phyloP scores from a whole-genome alignment of 2,797 vertebrate species.

The Protonibea diacanthus region DNA sequence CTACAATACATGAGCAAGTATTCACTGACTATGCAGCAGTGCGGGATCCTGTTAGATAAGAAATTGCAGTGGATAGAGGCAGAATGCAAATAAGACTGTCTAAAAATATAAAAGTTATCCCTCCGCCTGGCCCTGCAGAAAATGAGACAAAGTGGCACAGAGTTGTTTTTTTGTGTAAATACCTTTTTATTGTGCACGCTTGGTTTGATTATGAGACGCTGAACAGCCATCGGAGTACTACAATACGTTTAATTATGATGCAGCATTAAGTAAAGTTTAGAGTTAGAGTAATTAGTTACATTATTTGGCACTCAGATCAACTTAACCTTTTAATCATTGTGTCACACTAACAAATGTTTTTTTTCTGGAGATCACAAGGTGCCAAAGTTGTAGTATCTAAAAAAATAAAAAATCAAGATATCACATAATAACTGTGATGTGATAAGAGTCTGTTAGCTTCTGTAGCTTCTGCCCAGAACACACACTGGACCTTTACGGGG shows the following conservation, averaged over 20 bases:
- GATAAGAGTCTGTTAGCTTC: neutral
- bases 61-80: neutral
- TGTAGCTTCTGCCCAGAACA: too few species aligned
- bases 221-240: conserved; percentile 10
- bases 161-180: conserved; percentile 7
- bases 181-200: neutral
- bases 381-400: neutral
- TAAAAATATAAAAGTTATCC: conserved; percentile 18
- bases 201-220: neutral
- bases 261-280: neutral
- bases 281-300: too few species aligned
- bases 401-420: too few species aligned
- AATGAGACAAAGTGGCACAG: conserved; percentile 16
- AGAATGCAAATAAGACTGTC: neutral
- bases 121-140: conserved; percentile 12
- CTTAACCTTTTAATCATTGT: too few species aligned
- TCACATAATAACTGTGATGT: neutral
- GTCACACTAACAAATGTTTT: too few species aligned
- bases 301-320: too few species aligned
- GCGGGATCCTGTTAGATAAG: conserved; percentile 3
- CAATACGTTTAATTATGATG: neutral
- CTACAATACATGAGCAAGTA: neutral
- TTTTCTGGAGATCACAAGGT: too few species aligned
- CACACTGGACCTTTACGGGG: neutral
- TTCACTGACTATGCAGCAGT: neutral